Evolutionary conservation across 2,113 vertebrate genomes (phyloP).

Genomic region (Zosterops japonicus): DNA sequence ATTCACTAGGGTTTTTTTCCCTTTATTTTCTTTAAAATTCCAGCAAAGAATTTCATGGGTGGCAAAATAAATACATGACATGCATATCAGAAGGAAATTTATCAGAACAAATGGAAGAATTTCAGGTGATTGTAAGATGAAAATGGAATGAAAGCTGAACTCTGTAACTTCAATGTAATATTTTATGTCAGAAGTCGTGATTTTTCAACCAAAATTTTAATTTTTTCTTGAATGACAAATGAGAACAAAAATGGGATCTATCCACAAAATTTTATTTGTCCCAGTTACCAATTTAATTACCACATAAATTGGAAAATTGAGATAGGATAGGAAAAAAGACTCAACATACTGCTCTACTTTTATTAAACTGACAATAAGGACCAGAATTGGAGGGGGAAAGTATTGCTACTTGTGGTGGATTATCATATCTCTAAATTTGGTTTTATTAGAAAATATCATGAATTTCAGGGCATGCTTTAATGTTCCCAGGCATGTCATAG

Average conservation of each 20-base stretch:
- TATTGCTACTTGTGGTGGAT: not conserved
- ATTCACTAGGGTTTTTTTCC: not conserved
- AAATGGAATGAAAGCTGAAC: not conserved
- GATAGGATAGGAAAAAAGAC: not conserved
- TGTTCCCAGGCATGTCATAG: not conserved
- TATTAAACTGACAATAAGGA: not conserved
- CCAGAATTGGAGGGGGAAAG: not conserved
- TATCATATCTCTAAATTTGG: not conserved
- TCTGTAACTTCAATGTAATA: not conserved
- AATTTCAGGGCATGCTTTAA: not conserved
- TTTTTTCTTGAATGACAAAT: not conserved
- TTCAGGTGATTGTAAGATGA: not conserved
- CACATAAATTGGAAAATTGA: not conserved
- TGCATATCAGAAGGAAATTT: not conserved
- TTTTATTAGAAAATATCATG: not conserved
- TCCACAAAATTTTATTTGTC: not conserved
- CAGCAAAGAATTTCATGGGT: conserved; percentile 59
- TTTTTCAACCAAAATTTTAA: not conserved
- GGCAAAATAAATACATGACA: conserved; percentile 45
- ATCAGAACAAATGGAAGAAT: not conserved
- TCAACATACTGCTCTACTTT: not conserved
- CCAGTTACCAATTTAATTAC: not conserved
- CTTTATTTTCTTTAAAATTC: conserved; percentile 58
- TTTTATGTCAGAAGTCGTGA: not conserved
- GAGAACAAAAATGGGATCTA: not conserved